Evolutionary conservation across 2,797 vertebrate species (phyloP).

Genomic region (Chelon labrosus): DNA sequence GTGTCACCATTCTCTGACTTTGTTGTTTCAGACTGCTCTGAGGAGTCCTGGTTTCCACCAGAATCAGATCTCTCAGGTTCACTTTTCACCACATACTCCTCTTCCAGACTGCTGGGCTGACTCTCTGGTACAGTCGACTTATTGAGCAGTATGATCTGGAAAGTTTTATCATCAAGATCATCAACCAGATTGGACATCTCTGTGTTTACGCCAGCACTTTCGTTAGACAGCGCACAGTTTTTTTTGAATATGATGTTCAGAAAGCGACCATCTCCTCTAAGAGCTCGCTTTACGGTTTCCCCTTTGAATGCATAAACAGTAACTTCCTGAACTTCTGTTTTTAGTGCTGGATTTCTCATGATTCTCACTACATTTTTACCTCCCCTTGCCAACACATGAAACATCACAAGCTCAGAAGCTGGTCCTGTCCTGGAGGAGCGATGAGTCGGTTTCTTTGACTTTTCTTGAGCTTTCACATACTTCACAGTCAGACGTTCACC

Average conservation of each 20-base stretch:
- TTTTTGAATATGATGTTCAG: accelerated
- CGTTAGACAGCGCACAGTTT: slow-evolving; percentile 1
- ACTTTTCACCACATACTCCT: background rate
- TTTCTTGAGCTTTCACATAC: slow-evolving; percentile 13
- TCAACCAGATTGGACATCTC: slow-evolving; percentile 47
- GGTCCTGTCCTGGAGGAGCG: accelerated
- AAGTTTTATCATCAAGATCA: slow-evolving; percentile 36
- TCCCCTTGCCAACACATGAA: slow-evolving; percentile 55
- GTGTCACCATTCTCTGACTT: background rate
- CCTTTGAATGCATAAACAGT: slow-evolving; percentile 62
- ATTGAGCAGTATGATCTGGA: slow-evolving; percentile 15
- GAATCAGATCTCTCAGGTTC: background rate
- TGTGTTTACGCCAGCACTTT: accelerated
- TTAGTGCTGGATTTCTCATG: slow-evolving; percentile 44
- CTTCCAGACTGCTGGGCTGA: slow-evolving; percentile 41
- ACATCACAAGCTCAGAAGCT: slow-evolving; percentile 29
- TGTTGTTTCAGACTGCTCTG: background rate
- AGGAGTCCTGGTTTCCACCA: background rate
- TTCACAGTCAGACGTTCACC: background rate
- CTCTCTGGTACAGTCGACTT: slow-evolving; percentile 22
- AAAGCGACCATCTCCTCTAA: slow-evolving; percentile 68
- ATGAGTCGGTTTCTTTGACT: accelerated
- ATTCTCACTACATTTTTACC: background rate
- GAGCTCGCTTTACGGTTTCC: slow-evolving; percentile 58
- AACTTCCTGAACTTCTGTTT: background rate